Conservation (phyloP, 1,140 invertebrate species). For the Eumaeus atala region DNA sequence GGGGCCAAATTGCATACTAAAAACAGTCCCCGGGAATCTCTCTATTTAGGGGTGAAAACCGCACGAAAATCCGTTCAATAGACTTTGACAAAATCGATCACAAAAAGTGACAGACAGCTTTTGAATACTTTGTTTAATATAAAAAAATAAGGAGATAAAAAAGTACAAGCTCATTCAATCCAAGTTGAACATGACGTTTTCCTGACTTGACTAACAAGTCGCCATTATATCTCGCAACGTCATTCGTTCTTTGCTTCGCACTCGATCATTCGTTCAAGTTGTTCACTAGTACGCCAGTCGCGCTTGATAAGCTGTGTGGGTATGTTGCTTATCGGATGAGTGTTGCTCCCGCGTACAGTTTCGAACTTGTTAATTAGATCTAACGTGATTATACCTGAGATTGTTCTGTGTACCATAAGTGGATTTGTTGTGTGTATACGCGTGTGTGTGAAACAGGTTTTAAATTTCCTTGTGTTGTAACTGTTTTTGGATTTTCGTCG, state of each 20-base stretch:
- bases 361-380: constrained; percentile 41
- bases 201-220: not conserved
- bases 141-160: too few species aligned
- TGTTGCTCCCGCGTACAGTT: constrained; percentile 39
- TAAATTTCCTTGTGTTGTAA: constrained; percentile 37
- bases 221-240: constrained; percentile 15
- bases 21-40: too few species aligned
- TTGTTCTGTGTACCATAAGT: constrained; percentile 42
- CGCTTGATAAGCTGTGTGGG: constrained; percentile 44
- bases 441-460: constrained; percentile 55
- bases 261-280: constrained; percentile 31
- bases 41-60: too few species aligned
- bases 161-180: too few species aligned
- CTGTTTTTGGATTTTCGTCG: constrained; percentile 56
- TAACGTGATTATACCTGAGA: constrained; percentile 38
- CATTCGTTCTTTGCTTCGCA: constrained; percentile 26
- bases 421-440: constrained; percentile 44
- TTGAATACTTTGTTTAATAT: too few species aligned
- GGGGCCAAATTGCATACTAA: too few species aligned
- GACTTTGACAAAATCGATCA: too few species aligned
- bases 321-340: constrained; percentile 30
- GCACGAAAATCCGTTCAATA: too few species aligned
- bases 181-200: too few species aligned
- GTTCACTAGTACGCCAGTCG: constrained; percentile 44
- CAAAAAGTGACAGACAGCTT: too few species aligned